Evolutionary conservation across 35 echinoderm and acorn worm species (phyloP), one percentile per base, ranked within the genome.

Genomic region (Holothuria glaberrima): DNA sequence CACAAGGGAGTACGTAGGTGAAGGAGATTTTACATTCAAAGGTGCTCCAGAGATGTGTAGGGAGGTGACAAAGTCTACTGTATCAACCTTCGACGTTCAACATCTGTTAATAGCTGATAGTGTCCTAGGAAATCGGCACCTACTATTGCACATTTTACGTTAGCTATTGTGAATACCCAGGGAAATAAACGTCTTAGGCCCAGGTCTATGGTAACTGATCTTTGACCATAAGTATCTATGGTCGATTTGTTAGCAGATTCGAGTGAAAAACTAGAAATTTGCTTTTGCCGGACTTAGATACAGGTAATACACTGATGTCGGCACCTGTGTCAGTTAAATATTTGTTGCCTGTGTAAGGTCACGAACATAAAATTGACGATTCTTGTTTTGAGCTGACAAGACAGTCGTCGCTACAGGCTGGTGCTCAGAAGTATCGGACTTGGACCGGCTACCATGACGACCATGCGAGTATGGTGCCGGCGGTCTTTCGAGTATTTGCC

Each of bases 51-150:
- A 71, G 58, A 45, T 67, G 0, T 85, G 46, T 30, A 86, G 62
- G 12, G 61, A 86, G 6, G 91, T 89, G 0, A n/a, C 50, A 0
- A 52, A 16, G 52, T 94, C 92, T n/a, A n/a, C n/a, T n/a, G n/a
- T 6, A 83, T 83, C 5, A 93, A 61, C 28, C 36, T 80, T 4
- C 60, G 60, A 12, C 56, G 36, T 25, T 36, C 44, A 17, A 94
- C 79, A 86, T 94, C 92, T 12, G 82, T 75, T 13, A 71, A 18
- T 31, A 93, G 9, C 18, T 26, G 68, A 33, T 20, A 93, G 31
- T 93, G 71, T 7, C 30, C 86, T 18, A 93, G 86, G 34, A 89
- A 93, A 62, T 93, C 86, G 12, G 75, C 75, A 22, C 91, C 91
- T 9, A 93, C 4, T 28, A 93, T 93, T 17, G 91, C 44, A 31